phyloP scores from a whole-genome alignment of 2,888 invertebrate genomes.

The Limnephilus lunatus region DNA sequence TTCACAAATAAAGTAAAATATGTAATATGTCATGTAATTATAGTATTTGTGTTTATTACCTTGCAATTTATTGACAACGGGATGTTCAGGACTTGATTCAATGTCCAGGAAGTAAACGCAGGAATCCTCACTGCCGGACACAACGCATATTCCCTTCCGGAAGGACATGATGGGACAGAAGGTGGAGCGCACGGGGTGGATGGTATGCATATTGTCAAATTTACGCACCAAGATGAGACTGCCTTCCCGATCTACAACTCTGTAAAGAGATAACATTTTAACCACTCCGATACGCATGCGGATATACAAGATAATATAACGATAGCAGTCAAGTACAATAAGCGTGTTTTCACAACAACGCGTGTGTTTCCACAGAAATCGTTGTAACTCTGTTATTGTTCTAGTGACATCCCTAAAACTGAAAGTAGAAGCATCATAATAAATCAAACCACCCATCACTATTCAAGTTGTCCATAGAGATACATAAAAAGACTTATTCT shows the following conservation, averaged over 20 bases:
- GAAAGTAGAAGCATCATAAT: too few species aligned
- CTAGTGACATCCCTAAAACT: too few species aligned
- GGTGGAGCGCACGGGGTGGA: slow-evolving; percentile 82
- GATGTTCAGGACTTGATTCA: slow-evolving; percentile 77
- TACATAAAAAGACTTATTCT: too few species aligned
- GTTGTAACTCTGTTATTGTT: too few species aligned
- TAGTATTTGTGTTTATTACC: slow-evolving; percentile 69
- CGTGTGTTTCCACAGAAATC: too few species aligned
- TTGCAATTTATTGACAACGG: slow-evolving; percentile 79
- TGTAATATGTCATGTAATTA: not conserved
- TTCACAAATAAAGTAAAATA: too few species aligned
- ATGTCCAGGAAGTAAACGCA: slow-evolving; percentile 88
- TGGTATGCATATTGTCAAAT: slow-evolving; percentile 81
- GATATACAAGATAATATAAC: too few species aligned
- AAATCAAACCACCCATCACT: too few species aligned
- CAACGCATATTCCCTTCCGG: slow-evolving; percentile 88
- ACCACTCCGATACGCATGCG: too few species aligned
- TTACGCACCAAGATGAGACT: slow-evolving; percentile 81
- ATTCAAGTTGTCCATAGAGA: too few species aligned
- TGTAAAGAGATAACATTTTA: slow-evolving; percentile 68
- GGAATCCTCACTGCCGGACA: slow-evolving; percentile 88
- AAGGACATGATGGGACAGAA: slow-evolving; percentile 93
- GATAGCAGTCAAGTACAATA: too few species aligned
- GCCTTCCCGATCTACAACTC: slow-evolving; percentile 83
- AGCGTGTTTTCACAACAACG: too few species aligned